A percentile compares a stretch with the other conserved stretches of the same genome.
phyloP scores from a whole-genome alignment of 2,797 vertebrate species.

The Chaetodon trifasciatus region DNA sequence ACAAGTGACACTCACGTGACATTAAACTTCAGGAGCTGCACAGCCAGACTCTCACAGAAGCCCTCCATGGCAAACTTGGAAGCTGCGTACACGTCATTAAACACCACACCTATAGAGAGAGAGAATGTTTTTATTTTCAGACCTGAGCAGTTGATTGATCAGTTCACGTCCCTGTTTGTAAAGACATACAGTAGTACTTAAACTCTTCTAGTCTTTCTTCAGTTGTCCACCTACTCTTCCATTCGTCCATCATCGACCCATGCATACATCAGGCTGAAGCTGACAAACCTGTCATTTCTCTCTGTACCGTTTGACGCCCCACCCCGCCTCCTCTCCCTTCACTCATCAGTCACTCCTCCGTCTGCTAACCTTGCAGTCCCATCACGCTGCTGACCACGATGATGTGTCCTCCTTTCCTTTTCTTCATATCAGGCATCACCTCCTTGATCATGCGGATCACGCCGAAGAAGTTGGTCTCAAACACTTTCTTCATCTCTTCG shows the following conservation, averaged over 20 bases:
- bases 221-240: constrained; percentile 19
- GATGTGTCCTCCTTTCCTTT: constrained; percentile 82
- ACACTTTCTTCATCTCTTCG: constrained; percentile 87
- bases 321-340: background rate
- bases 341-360: background rate
- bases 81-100: constrained; percentile 87
- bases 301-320: background rate
- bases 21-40: constrained; percentile 87
- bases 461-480: constrained; percentile 89
- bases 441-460: constrained; percentile 88
- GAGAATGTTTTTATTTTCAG: background rate
- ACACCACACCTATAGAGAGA: constrained; percentile 83
- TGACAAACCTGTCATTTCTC: constrained; percentile 20
- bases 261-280: background rate
- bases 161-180: background rate
- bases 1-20: constrained; percentile 83
- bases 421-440: constrained; percentile 91
- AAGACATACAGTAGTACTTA: background rate
- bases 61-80: constrained; percentile 91
- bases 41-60: constrained; percentile 89
- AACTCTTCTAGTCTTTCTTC: constrained; percentile 11
- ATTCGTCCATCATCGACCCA: constrained; percentile 15
- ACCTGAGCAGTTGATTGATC: background rate
- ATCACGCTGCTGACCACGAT: constrained; percentile 88
- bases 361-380: constrained; percentile 85